Conservation (phyloP, 2,888 invertebrate species). For the Leptinotarsa haldemani region DNA sequence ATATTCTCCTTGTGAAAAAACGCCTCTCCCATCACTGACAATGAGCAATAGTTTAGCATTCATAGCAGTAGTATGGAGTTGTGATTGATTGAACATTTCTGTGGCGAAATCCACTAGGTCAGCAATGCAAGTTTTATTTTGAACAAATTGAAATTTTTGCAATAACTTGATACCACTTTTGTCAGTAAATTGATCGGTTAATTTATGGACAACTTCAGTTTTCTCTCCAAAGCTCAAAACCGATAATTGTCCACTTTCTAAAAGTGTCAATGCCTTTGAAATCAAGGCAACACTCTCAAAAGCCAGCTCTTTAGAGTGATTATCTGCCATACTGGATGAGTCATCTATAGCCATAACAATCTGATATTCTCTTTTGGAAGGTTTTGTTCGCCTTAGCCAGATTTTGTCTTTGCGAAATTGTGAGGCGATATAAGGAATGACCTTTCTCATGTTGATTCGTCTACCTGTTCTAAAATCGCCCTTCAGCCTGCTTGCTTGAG, state of each 20-base stretch:
- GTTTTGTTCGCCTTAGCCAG: conserved; percentile 95
- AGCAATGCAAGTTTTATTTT: conserved; percentile 89
- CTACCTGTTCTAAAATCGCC: conserved; percentile 98
- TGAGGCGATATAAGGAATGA: conserved; percentile 98
- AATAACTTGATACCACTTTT: conserved; percentile 86
- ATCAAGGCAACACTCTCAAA: conserved; percentile 95
- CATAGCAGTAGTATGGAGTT: conserved; percentile 67
- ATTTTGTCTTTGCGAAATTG: conserved; percentile 99
- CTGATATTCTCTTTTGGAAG: conserved; percentile 95
- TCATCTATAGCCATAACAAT: conserved; percentile 97
- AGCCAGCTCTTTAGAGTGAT: conserved; percentile 89
- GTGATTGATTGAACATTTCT: conserved; percentile 72
- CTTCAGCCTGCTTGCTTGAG: conserved; percentile 88
- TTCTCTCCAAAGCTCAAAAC: conserved; percentile 92
- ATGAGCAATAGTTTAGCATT: conserved; percentile 90
- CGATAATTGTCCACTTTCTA: conserved; percentile 94
- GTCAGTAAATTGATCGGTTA: conserved; percentile 88
- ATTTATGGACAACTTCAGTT: conserved; percentile 86
- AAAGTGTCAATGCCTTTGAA: conserved; percentile 85
- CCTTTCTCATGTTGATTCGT: conserved; percentile 97
- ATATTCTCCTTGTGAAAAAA: conserved; percentile 88
- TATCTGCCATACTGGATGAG: conserved; percentile 91
- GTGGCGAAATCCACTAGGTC: conserved; percentile 84
- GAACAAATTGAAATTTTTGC: conserved; percentile 86
- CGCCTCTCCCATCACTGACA: conserved; percentile 94